phyloP scores from a whole-genome alignment of 1,140 invertebrate species.

The Antheraea mylitta region DNA sequence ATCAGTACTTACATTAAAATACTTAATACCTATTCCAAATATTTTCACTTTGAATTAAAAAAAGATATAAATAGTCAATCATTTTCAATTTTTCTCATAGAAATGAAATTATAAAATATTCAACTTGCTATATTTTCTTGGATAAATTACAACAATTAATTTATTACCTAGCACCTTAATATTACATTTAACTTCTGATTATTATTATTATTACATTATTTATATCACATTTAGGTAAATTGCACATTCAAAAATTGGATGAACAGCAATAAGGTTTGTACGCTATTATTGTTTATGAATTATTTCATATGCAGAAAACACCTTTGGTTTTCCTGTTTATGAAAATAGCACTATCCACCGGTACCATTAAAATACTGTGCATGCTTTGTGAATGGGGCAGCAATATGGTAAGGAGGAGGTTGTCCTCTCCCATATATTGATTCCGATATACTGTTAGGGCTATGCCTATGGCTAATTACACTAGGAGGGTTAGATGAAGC shows the following conservation, averaged over 20 bases:
- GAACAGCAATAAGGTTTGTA: slow-evolving; percentile 22
- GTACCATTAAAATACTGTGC: slow-evolving; percentile 77
- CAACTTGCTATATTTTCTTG: slow-evolving; percentile 11
- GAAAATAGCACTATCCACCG: slow-evolving; percentile 57
- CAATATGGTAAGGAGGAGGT: slow-evolving; percentile 77
- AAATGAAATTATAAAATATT: slow-evolving; percentile 10
- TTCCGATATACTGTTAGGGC: slow-evolving; percentile 57
- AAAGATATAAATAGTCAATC: slow-evolving; percentile 18
- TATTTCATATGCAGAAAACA: slow-evolving; percentile 25
- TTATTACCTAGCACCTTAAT: slow-evolving; percentile 69
- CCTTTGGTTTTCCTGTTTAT: slow-evolving; percentile 23
- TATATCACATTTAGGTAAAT: slow-evolving; percentile 68
- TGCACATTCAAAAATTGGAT: slow-evolving; percentile 63
- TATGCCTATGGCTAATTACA: slow-evolving; percentile 54
- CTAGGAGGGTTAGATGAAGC: slow-evolving; percentile 58
- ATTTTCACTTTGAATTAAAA: slow-evolving; percentile 9
- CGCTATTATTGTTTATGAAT: slow-evolving; percentile 32
- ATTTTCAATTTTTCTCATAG: slow-evolving; percentile 32
- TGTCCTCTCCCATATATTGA: slow-evolving; percentile 56
- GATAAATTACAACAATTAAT: slow-evolving; percentile 48
- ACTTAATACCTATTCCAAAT: slow-evolving; percentile 3
- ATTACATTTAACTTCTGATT: slow-evolving; percentile 30
- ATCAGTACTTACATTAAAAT: slow-evolving; percentile 56
- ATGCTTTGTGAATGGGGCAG: slow-evolving; percentile 77
- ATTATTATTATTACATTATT: slow-evolving; percentile 47